Percentiles rank a stretch among this genome's conserved stretches.
phyloP scores from a whole-genome alignment of 1,140 invertebrate genomes.

The Cyrtorhinus lividipennis region DNA sequence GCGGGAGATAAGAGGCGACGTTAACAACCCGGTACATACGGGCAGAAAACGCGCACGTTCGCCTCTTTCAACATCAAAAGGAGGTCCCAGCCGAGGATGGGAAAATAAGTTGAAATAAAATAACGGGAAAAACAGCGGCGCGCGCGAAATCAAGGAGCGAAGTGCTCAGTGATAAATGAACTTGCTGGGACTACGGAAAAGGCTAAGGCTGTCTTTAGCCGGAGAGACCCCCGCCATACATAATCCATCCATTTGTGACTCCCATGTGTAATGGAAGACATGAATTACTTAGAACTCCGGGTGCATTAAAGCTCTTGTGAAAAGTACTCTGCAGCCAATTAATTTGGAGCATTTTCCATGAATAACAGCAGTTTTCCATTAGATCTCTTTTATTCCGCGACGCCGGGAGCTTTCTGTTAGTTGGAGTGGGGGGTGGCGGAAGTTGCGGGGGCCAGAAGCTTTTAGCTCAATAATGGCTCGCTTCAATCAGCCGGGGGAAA shows the following conservation, averaged over 20 bases:
- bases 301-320: constrained; percentile 8
- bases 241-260: constrained; percentile 9
- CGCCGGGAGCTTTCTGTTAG: not conserved
- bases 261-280: constrained; percentile 9
- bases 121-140: not conserved
- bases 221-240: constrained; percentile 1
- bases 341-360: constrained; percentile 8
- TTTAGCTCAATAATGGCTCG: constrained; percentile 7
- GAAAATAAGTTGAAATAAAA: too few species aligned
- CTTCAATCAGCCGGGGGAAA: constrained; percentile 1
- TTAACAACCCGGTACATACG: too few species aligned
- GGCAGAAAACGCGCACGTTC: too few species aligned
- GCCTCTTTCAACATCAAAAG: too few species aligned
- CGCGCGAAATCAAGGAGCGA: not conserved
- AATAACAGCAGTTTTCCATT: constrained; percentile 10
- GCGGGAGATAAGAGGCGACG: too few species aligned
- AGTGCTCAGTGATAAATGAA: constrained; percentile 7
- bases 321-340: constrained; percentile 4
- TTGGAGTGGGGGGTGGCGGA: not conserved
- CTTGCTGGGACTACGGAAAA: not conserved
- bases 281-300: constrained; percentile 5
- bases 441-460: not conserved
- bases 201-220: constrained; percentile 4
- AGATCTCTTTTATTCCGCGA: constrained; percentile 1
- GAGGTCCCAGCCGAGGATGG: too few species aligned